Evolutionary conservation across 1,140 invertebrate species (phyloP).

Genomic region (Pogonomyrmex barbatus): DNA sequence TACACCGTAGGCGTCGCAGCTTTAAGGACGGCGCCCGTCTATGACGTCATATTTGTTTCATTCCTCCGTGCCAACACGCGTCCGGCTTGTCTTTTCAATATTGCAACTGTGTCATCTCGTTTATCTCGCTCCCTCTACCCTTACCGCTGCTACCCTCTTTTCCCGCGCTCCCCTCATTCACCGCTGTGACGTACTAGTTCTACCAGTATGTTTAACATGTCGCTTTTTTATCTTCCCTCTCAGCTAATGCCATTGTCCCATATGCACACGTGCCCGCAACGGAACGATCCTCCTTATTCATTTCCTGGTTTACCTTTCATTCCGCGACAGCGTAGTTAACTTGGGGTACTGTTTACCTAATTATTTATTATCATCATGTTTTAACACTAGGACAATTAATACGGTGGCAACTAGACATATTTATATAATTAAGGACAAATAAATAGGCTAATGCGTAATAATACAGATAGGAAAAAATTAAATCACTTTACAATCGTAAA

Average conservation of each 20-base stretch:
- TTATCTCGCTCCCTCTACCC: constrained; percentile 47
- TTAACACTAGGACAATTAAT: not conserved
- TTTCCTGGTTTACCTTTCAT: constrained; percentile 50
- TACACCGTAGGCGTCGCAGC: constrained; percentile 76
- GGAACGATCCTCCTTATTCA: constrained; percentile 32
- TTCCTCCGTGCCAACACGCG: constrained; percentile 49
- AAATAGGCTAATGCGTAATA: not conserved
- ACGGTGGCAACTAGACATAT: not conserved
- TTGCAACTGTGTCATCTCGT: constrained; percentile 48
- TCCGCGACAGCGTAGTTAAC: not conserved
- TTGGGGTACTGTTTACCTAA: not conserved
- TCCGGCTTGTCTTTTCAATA: constrained; percentile 65
- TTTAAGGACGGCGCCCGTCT: constrained; percentile 79
- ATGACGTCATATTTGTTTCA: constrained; percentile 59
- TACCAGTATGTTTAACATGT: constrained; percentile 43
- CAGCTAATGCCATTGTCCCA: constrained; percentile 57
- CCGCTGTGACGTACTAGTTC: constrained; percentile 29
- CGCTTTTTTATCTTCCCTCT: constrained; percentile 40
- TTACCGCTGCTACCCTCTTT: not conserved
- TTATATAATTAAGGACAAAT: not conserved
- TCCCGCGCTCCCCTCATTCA: constrained; percentile 16
- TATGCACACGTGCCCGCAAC: constrained; percentile 25
- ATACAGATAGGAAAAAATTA: not conserved
- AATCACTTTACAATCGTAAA: not conserved
- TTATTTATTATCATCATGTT: not conserved